A percentile compares a stretch with the other conserved stretches of the same genome.
These are phyloP conservation scores for Leptothorax acervorum DNA, from an alignment of 2,888 invertebrate genomes.

Conservation along the genomic window DNA sequence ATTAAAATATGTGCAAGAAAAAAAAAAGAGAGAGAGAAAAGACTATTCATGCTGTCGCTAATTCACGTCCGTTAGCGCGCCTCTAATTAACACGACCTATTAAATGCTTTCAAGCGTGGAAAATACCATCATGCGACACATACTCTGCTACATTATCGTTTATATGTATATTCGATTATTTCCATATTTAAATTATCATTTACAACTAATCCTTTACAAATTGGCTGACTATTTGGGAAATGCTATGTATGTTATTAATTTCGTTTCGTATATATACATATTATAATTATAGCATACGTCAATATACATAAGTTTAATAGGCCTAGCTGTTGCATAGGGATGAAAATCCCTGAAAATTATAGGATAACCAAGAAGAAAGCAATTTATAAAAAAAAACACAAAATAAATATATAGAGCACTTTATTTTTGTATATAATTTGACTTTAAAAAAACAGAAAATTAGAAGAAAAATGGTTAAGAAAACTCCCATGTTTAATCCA, in stretches of 20 bases:
- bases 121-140: constrained; percentile 27
- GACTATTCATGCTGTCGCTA: constrained; percentile 1
- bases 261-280: neutral
- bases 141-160: neutral
- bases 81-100: constrained; percentile 42
- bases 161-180: constrained; percentile 30
- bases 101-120: constrained; percentile 26
- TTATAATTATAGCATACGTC: neutral
- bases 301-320: constrained; percentile 7
- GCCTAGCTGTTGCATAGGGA: neutral
- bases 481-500: neutral
- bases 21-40: neutral
- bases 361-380: neutral
- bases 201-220: constrained; percentile 25
- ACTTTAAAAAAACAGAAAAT: neutral
- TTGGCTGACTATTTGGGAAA: constrained; percentile 37
- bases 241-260: constrained; percentile 22
- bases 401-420: neutral
- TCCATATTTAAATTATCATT: constrained; percentile 43
- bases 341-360: neutral
- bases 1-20: constrained; percentile 6
- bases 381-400: neutral
- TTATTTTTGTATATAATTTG: neutral
- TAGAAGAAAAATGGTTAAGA: neutral
- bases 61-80: constrained; percentile 5